phyloP scores from a whole-genome alignment of 2,888 invertebrate species.

The Caenorhabditis plicata region DNA sequence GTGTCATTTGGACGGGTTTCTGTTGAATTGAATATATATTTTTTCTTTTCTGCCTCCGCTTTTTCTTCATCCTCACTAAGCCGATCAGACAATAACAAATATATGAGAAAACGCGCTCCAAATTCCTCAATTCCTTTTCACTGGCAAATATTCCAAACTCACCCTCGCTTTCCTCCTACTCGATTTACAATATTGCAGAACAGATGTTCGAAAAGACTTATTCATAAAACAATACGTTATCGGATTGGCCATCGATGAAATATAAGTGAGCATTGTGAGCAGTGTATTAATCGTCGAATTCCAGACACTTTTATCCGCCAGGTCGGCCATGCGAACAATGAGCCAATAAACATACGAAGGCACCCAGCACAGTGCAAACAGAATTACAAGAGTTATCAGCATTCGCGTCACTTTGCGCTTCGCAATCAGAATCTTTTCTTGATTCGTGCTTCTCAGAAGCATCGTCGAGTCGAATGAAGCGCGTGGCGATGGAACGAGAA shows the following conservation, averaged over 20 bases:
- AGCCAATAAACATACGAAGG: constrained; percentile 69
- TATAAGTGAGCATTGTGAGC: constrained; percentile 49
- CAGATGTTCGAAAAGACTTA: constrained; percentile 66
- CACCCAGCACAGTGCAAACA: constrained; percentile 88
- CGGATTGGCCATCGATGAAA: constrained; percentile 72
- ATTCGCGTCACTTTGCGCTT: constrained; percentile 76
- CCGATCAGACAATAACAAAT: too few relatives aligned
- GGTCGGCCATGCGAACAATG: constrained; percentile 43
- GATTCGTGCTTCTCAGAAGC: constrained; percentile 38
- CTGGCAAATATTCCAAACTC: too few relatives aligned
- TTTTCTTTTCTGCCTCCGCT: too few relatives aligned
- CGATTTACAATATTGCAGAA: constrained; percentile 37
- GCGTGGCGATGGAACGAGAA: constrained; percentile 38
- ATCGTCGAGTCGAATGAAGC: constrained; percentile 35
- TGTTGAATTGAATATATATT: too few relatives aligned
- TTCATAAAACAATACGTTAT: constrained; percentile 92
- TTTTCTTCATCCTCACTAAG: too few relatives aligned
- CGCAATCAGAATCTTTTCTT: constrained; percentile 77
- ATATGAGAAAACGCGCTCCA: too few relatives aligned
- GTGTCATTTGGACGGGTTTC: too few relatives aligned
- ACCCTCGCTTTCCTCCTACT: constrained; percentile 17
- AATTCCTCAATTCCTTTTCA: neutral
- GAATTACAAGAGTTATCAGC: constrained; percentile 83
- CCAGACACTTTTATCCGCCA: constrained; percentile 42
- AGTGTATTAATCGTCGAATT: constrained; percentile 44